Evolutionary conservation across 2,888 invertebrate genomes (phyloP), one percentile per base, ranked within the genome.

Genomic region (Lasioglossum malachurum): DNA sequence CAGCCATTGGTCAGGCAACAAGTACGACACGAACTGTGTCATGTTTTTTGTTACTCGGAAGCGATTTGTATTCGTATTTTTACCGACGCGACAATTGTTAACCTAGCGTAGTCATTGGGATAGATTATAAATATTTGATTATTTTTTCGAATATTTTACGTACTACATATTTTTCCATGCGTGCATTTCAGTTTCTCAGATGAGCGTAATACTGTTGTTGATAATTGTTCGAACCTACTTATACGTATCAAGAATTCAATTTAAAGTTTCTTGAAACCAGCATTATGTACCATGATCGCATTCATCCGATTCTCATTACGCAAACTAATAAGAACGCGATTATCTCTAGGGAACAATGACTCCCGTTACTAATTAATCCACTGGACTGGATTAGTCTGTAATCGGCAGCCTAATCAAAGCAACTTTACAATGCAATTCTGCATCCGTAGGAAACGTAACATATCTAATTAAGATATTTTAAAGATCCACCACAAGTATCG

Each of bases 301-400:
- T 67, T 35, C 19, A 4, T 2, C 67, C 35, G 19, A 67, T 35
- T 19, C 35, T 67, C 35, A 23, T 31, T 35, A 67, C 35, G 35
- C 67, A 35, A 35, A 67, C 35, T 23, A 23, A 23, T 23, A 35
- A 19, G 16, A 7, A 64, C 67, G 67, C 23, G 23, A 67, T 67
- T 67, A 67, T 67, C 35, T 19, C 35, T 19, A 67, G 8, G 23
- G 35, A 23, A 23, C 35, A 67, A 35, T 10, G 67, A 8, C 35
- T 67, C 67, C 3, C 67, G 67, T 67, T 19, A 67, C 67, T 67
- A 67, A 67, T 67, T 35, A 67, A 67, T 23, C 35, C 67, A 67
- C 16, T 67, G 31, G 8, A 23, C 35, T 8, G 64, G 35, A 67
- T 35, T 67, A 35, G 31, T 10, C 35, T 23, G 3, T 67, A 67